Base-by-base conservation (phyloP, 2,888 invertebrate genomes). In the Drosophila quinaria region DNA sequence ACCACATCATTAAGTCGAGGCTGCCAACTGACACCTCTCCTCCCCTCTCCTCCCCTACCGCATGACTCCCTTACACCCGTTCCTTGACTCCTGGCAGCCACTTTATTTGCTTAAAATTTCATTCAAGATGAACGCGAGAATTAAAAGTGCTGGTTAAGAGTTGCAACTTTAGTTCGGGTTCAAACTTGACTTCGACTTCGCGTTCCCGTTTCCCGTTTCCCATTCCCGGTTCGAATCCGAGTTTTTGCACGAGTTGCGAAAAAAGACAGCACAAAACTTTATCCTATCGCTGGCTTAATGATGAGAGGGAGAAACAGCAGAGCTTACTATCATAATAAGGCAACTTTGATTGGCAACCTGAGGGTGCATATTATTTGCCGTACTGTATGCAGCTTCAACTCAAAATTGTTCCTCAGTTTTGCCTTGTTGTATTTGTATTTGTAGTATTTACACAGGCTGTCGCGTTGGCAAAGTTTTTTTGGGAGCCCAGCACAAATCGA, bases 91-190 rank as follows among this genome's bases (percentile, higher is more conserved):
- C n/a, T 9, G 8, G 2, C 10, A 42, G 78, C 47, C 63, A 70
- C 75, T 88, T 71, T 89, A 84, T 87, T 89, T 85, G 84, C 50
- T 76, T 70, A 83, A 87, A 74, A 79, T 83, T 79, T 79, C 70
- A 66, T 64, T 73, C 65, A 54, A 78, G 76, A 76, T 72, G 75
- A 67, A 69, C 82, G 75, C 80, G 65, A 76, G 62, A 78, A 85
- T 85, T 80, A 88, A 88, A 83, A 79, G 70, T 75, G 84, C 73
- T 76, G 87, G 89, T 74, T 80, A 76, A 80, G 72, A 63, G 59
- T 50, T 63, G 47, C 31, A 49, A 39, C n/a, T 58, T 19, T 17
- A 41, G 22, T n/a, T 58, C 15, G 29, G 4, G 17, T n/a, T 35
- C 13, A 19, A 19, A 19, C n/a, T 51, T 31, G 55, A 17, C 33